Evolutionary conservation across 1,140 invertebrate species (phyloP).

Genomic region (Dinoponera quadriceps): DNA sequence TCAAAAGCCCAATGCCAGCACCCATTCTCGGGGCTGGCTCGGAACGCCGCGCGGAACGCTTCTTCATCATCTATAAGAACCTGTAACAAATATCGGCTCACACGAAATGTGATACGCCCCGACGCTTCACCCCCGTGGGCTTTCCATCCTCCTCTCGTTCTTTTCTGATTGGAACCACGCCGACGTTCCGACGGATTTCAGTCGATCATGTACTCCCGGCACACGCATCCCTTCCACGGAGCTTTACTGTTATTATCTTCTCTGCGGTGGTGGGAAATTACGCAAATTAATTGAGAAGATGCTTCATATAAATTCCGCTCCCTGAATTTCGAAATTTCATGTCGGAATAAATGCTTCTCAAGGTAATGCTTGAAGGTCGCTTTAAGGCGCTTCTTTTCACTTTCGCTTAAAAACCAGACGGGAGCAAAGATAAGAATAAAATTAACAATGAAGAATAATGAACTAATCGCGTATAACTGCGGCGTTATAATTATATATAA

Average conservation of each 20-base stretch:
- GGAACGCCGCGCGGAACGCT: constrained; percentile 59
- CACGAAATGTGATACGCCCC: constrained; percentile 74
- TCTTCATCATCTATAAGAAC: constrained; percentile 74
- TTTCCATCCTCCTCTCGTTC: constrained; percentile 52
- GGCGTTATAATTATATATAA: constrained; percentile 10
- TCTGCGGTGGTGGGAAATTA: constrained; percentile 27
- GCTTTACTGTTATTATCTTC: background rate
- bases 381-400: background rate
- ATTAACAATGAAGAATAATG: background rate
- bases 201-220: constrained; percentile 16
- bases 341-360: background rate
- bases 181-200: constrained; percentile 63
- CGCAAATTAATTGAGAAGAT: constrained; percentile 4
- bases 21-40: constrained; percentile 49
- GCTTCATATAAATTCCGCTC: background rate
- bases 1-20: constrained; percentile 65
- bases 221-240: constrained; percentile 8
- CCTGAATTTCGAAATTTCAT: background rate
- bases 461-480: constrained; percentile 46
- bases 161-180: constrained; percentile 35
- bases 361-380: background rate
- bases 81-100: constrained; percentile 75
- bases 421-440: background rate
- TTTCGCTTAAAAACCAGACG: background rate
- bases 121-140: constrained; percentile 59